Conservation (phyloP, 64 coral and sea anemone species). For the Montipora capricornis region DNA sequence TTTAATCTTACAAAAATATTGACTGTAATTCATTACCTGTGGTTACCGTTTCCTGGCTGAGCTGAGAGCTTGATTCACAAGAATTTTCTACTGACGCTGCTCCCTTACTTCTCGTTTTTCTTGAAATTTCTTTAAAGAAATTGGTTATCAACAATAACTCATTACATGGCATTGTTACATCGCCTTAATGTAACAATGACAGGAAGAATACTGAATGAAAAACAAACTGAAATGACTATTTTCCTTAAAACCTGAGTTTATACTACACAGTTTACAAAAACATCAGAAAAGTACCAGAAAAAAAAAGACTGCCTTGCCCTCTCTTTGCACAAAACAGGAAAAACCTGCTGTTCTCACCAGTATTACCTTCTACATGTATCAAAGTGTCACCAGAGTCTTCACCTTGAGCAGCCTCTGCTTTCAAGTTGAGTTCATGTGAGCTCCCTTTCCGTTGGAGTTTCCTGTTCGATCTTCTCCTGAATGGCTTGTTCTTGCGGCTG, state of each 20-base stretch:
- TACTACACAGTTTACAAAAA: no score
- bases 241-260: no score
- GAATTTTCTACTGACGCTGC: constrained; percentile 27
- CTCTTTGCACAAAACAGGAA: no score
- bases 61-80: constrained; percentile 75
- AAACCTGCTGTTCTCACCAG: not conserved
- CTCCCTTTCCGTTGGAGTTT: constrained; percentile 44
- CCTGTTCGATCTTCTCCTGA: constrained; percentile 33
- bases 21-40: constrained; percentile 52
- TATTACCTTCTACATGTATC: not conserved
- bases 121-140: not conserved
- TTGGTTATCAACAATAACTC: not conserved
- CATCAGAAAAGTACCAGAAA: no score
- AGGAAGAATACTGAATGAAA: no score
- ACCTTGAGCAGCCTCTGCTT: constrained; percentile 59
- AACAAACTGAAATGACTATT: no score
- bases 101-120: constrained; percentile 1
- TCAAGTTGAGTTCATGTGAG: constrained; percentile 23
- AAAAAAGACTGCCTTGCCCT: no score
- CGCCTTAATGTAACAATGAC: not conserved
- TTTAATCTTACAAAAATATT: not conserved
- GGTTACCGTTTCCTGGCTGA: constrained; percentile 76
- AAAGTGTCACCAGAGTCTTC: constrained; percentile 62
- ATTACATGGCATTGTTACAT: not conserved
- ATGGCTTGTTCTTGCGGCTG: constrained; percentile 29